Base-by-base conservation (phyloP, 2,888 invertebrate species). In the Ormyrus nitidulus region DNA sequence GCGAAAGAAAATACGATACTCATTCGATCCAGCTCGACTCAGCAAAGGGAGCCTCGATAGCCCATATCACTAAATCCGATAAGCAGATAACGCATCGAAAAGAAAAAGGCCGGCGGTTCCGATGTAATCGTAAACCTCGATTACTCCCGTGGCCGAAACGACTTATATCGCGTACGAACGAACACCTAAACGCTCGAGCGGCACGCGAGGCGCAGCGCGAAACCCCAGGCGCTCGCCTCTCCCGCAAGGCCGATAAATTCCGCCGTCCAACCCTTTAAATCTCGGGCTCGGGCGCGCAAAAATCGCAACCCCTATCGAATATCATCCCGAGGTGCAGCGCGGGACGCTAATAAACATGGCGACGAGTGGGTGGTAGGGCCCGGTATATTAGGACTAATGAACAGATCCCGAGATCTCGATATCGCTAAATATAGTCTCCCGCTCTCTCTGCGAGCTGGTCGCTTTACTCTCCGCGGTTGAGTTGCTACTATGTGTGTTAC, bases 301-400 rank as follows among this genome's bases (percentile, higher is more conserved):
- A 44, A 34, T 34, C 4, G 34, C 34, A 34, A 2, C 34, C 34
- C 34, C 34, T 34, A 34, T 34, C 34, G 34, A 34, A 34, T 34
- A 34, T 34, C 34, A 34, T 34, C 34, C 34, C 34, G 34, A 34
- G 34, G 34, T 34, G 34, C 34, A 34, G 34, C 34, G 34, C 34
- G 34, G 34, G 34, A 34, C 19, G 8, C 10, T 61, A 66, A 68
- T 69, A 76, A 53, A 69, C 62, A 69, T 62, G 46, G 49, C 51
- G 7, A 19, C 19, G 8, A 46, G 51, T 66, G 59, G 44, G 54
- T 61, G 68, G 59, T 59, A 58, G 44, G n/a, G 34, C 34, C 34
- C 34, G 9, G 61, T 53, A 59, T 54, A 68, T 76, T 62, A 74
- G 58, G 44, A 61, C 75, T 75, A 75, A 75, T 75, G 75, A 75